phyloP scores from a whole-genome alignment of 2,888 invertebrate species.

The Epiblema foenella region DNA sequence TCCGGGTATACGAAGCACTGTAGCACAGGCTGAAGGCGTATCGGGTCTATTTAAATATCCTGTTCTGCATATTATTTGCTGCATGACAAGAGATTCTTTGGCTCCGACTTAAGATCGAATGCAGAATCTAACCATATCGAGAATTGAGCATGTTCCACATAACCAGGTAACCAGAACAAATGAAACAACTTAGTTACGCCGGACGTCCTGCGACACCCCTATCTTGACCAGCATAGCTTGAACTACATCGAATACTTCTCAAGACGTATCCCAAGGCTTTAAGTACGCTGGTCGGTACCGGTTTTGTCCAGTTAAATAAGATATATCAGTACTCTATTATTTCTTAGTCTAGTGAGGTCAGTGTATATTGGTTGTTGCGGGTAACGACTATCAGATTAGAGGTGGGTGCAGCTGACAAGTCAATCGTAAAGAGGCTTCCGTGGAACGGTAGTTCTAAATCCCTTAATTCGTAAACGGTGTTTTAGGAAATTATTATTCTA shows the following conservation, averaged over 20 bases:
- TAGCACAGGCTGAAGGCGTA: too few species aligned
- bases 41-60: too few species aligned
- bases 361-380: slow-evolving; percentile 1
- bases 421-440: slow-evolving; percentile 7
- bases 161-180: slow-evolving; percentile 22
- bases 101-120: neutral
- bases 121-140: neutral
- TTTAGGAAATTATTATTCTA: neutral
- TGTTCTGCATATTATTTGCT: neutral
- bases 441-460: neutral
- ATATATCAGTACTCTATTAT: neutral
- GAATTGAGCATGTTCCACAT: neutral
- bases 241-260: neutral
- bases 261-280: neutral
- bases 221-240: slow-evolving; percentile 8
- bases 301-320: slow-evolving; percentile 11
- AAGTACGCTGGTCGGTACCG: neutral
- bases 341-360: neutral
- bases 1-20: too few species aligned
- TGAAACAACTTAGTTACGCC: slow-evolving; percentile 38
- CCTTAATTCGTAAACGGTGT: neutral
- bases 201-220: slow-evolving; percentile 26
- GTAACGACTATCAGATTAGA: slow-evolving; percentile 17
- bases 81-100: neutral
- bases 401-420: slow-evolving; percentile 26